Percentiles rank a stretch among this genome's conserved stretches.
phyloP scores from a whole-genome alignment of 2,113 vertebrate genomes.

The Rhizomys pruinosus region DNA sequence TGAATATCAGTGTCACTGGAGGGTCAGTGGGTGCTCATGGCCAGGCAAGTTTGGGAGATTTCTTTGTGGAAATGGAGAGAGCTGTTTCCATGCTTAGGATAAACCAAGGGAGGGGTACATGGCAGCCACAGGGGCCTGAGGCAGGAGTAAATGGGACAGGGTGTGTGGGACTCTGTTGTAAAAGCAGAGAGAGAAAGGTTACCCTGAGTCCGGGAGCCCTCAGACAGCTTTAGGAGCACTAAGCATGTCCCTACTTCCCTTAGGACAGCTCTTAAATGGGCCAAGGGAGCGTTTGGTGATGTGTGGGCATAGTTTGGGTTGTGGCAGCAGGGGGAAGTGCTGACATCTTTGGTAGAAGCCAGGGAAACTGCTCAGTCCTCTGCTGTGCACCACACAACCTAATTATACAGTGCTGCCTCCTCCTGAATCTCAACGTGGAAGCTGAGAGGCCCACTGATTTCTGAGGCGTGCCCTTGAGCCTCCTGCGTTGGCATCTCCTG shows the following conservation, averaged over 20 bases:
- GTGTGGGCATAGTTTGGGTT: background rate
- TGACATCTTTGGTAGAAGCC: background rate
- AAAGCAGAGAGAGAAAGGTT: background rate
- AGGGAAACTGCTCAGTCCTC: background rate
- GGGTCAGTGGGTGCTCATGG: background rate
- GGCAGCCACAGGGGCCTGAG: accelerated
- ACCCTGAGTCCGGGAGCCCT: accelerated
- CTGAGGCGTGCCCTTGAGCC: background rate
- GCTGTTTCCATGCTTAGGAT: background rate
- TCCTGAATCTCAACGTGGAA: accelerated
- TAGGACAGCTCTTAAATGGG: background rate
- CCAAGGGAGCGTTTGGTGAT: background rate
- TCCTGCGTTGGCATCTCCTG: accelerated
- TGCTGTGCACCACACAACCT: background rate
- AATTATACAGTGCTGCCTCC: accelerated
- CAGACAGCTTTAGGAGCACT: background rate
- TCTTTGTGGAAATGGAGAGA: background rate
- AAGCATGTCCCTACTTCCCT: background rate
- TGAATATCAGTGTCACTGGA: background rate
- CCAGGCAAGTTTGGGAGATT: too few relatives aligned
- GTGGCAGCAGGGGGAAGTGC: background rate
- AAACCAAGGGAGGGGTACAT: background rate
- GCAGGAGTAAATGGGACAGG: background rate
- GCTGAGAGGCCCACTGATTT: background rate
- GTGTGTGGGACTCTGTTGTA: too few relatives aligned